Base-by-base conservation (phyloP, 2,113 vertebrate genomes). In the Aleadryas rufinucha region DNA sequence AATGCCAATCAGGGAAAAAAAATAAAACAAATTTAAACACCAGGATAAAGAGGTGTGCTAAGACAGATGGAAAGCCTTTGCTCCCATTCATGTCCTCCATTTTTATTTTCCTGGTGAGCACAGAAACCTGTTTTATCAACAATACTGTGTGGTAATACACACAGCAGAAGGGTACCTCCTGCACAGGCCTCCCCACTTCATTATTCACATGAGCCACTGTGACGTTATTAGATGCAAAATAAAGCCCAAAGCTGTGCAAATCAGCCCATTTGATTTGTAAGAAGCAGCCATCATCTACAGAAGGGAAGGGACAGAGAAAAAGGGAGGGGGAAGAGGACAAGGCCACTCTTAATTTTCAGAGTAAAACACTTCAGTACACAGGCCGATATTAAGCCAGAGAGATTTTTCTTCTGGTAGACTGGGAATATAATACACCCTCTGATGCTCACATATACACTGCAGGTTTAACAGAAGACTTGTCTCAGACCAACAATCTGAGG, bases 1-100 rank as follows among this genome's bases (percentile, higher is more conserved):
- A 84, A 71, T 13, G 30, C 22, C 95, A 56, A 33, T 59, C 71
- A 52, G 60, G 66, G 16, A 2, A 15, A 78, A 45, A 45, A 91
- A 87, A 65, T 3, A 30, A 54, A 84, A 10, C 22, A 21, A 71
- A 56, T 64, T 90, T 78, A 75, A 92, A 64, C 60, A 84, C 15
- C 22, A 61, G 42, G 57, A 80, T 77, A 90, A 94, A 96, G 77
- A 91, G 75, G 53, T 81, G 54, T 16, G 13, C 56, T 74, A 39
- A 60, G 76, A 63, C 90, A 97, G 96, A 93, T 87, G 92, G 91
- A 87, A 92, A 93, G 50, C n/a, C 56, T 86, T 89, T 59, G 45
- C 39, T 57, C 57, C 79, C 68, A 81, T 81, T 90, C 54, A 30
- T 45, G 35, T 10, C 50, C 47, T 78, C 56, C 33, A 23, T 31